Base-by-base conservation (phyloP, 2,113 vertebrate genomes). In the Zosterops japonicus region DNA sequence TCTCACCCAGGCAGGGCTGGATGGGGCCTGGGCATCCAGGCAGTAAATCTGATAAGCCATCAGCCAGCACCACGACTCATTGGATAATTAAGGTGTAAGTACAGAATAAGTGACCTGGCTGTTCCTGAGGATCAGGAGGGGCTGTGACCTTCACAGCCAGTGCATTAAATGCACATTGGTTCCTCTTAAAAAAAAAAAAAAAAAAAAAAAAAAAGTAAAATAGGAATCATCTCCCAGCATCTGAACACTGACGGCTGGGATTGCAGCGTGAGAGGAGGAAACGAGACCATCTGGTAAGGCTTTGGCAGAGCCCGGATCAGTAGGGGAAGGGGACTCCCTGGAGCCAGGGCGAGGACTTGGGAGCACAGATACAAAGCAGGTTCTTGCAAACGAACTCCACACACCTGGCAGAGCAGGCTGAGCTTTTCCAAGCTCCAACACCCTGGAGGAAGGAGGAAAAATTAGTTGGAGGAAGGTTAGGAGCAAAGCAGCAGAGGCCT, bases 11-110 rank as follows among this genome's bases (percentile, higher is more conserved):
- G 22, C 33, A 61, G 11, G 59, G 35, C 15, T 41, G 46, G 33
- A 36, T 1, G 6, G 0, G 5, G 74, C 70, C 53, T 0, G 0
- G 3, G 14, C 49, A 28, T 1, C 0, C 1, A 52, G 46, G 60
- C n/a, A 14, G 46, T 25, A 61, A 49, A 72, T 52, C 65, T 80
- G 81, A 60, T 65, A 53, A 82, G 25, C 55, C 20, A 70, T 67
- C 80, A 70, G 39, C 36, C 13, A 65, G 53, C 67, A n/a, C 44
- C 46, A 72, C 0, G 0, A 33, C 61, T 76, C 87, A 33, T 1
- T 46, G 35, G 70, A 27, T 72, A 47, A 50, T 65, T 79, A 61
- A 80, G 63, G 29, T 70, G 9, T 47, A 85, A 91, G 35, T 10
- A 60, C 3, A 59, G 53, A 42, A 6, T 20, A 25, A 72, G 46